Percentiles rank a stretch among this genome's conserved stretches.
Evolutionary conservation across 2,113 vertebrate genomes (phyloP).

Genomic region (Corvus moneduloides): DNA sequence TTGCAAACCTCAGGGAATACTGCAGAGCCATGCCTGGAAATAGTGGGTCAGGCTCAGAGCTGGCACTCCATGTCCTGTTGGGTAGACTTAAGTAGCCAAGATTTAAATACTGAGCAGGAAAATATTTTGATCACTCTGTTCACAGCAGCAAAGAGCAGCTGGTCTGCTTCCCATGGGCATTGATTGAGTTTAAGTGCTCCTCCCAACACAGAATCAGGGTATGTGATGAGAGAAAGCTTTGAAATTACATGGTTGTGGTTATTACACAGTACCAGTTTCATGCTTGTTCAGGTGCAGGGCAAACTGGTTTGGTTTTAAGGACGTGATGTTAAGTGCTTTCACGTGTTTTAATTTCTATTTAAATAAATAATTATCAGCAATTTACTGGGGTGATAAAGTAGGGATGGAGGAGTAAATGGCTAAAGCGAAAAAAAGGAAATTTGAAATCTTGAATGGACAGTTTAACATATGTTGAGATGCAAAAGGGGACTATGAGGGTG

Average conservation of each 20-base stretch:
- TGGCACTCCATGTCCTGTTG: background rate
- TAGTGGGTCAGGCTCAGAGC: background rate
- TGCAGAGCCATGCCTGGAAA: conserved; percentile 10
- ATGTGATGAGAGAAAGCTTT: background rate
- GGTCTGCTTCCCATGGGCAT: background rate
- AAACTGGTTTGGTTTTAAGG: background rate
- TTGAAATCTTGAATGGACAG: background rate
- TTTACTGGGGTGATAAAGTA: background rate
- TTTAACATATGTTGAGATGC: background rate
- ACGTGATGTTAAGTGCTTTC: background rate
- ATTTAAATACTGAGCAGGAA: background rate
- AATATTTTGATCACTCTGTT: background rate
- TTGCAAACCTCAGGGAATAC: background rate
- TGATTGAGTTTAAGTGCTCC: background rate
- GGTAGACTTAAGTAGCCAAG: background rate
- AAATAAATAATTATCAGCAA: background rate
- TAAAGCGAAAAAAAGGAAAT: background rate
- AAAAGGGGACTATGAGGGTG: background rate
- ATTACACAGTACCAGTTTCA: background rate
- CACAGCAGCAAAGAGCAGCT: background rate
- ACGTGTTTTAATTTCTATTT: background rate
- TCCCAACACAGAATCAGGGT: background rate
- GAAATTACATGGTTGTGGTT: background rate
- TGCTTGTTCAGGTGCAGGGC: background rate
- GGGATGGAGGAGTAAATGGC: background rate